Percentiles rank a stretch among this genome's conserved stretches.
Evolutionary conservation across 2,888 invertebrate species (phyloP).

Genomic region (Xylota segnis): DNA sequence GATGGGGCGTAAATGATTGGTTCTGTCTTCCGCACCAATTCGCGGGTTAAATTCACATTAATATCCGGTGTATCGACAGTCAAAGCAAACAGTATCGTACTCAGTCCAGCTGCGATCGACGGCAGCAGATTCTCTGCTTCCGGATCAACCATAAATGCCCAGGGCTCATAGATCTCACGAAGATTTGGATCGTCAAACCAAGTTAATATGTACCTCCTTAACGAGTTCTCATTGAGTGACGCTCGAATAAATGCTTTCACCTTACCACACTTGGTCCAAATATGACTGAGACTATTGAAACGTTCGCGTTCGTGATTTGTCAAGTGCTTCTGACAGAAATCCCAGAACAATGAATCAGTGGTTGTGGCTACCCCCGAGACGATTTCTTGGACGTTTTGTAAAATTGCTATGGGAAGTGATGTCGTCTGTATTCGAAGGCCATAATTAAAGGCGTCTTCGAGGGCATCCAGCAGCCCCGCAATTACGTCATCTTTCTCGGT

Average conservation of each 20-base stretch:
- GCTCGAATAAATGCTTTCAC: slow-evolving; percentile 94
- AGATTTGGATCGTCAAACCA: slow-evolving; percentile 88
- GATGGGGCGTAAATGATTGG: slow-evolving; percentile 90
- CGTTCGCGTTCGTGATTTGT: slow-evolving; percentile 95
- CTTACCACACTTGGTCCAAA: slow-evolving; percentile 87
- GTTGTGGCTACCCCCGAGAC: slow-evolving; percentile 86
- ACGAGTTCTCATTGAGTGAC: slow-evolving; percentile 94
- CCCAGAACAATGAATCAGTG: slow-evolving; percentile 89
- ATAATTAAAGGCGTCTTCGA: slow-evolving; percentile 92
- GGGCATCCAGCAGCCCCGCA: slow-evolving; percentile 88
- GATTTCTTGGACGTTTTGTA: slow-evolving; percentile 90
- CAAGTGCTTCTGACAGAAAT: slow-evolving; percentile 91
- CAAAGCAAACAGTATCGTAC: slow-evolving; percentile 96
- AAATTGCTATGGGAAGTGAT: slow-evolving; percentile 81
- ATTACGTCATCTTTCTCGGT: slow-evolving; percentile 91
- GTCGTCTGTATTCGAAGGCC: slow-evolving; percentile 89
- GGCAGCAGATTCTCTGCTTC: slow-evolving; percentile 92
- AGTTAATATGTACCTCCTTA: slow-evolving; percentile 92
- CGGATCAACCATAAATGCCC: slow-evolving; percentile 92
- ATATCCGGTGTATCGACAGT: slow-evolving; percentile 94
- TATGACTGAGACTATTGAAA: slow-evolving; percentile 88
- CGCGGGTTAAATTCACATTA: slow-evolving; percentile 85
- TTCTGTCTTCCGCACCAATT: slow-evolving; percentile 84
- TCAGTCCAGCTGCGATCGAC: slow-evolving; percentile 94
- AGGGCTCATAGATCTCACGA: slow-evolving; percentile 92